Evolutionary conservation across 23 tunicate species (phyloP), one percentile per base, ranked within the genome.

Genomic region (Trididemnum miniatum): DNA sequence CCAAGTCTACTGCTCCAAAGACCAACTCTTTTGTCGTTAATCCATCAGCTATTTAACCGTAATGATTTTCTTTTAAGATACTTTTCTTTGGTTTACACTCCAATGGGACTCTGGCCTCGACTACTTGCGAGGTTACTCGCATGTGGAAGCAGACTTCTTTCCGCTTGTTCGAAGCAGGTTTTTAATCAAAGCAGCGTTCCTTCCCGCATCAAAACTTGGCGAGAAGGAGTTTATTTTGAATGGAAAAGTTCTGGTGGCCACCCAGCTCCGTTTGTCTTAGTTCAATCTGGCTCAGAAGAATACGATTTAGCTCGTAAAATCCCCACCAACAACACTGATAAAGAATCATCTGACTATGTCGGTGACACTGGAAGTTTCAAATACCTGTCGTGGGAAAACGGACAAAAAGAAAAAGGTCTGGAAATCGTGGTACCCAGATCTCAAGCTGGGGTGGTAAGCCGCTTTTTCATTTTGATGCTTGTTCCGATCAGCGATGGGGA

Each of bases 91-190:
- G 76, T 65, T 2, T 89, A 83, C 77, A 44, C 79, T 7, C 94
- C 94, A 4, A 78, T 89, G 78, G 87, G 86, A 32, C 76, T 89
- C 49, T 89, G 94, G 94, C 83, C 87, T n/a, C 84, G 86, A 4
- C 40, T 89, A 25, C 64, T 71, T 57, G 94, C 83, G 7, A 26
- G 94, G 24, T 34, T 89, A 12, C 60, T 82, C 15, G 32, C 88
- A 5, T 83, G 83, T 60, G 59, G 69, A 1, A 60, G 50, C 34
- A 37, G 34, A 29, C 24, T 80, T 12, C 28, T 80, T 18, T 76
- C 7, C 27, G 67, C 67, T 2, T n/a, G n/a, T n/a, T n/a, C n/a
- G n/a, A n/a, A n/a, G n/a, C n/a, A n/a, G n/a, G n/a, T n/a, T n/a
- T 74, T 20, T 31, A 65, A 26, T 65, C 20, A 22, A 2, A 2